Evolutionary conservation across 2,888 invertebrate species (phyloP).

Genomic region (Hirtodrosophila duncani): DNA sequence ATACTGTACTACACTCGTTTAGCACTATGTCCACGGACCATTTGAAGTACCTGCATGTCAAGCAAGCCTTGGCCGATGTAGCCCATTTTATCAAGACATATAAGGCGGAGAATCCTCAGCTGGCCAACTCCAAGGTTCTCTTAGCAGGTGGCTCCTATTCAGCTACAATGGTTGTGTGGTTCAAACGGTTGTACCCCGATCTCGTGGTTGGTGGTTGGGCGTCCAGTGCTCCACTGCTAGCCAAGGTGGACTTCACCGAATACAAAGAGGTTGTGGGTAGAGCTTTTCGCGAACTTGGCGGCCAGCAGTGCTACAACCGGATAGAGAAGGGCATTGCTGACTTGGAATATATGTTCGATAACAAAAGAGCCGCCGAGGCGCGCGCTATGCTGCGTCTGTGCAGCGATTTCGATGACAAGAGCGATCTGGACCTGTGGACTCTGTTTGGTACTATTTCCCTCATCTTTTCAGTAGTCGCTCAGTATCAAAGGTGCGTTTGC

Average conservation of each 20-base stretch:
- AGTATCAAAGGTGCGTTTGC: slow-evolving; percentile 70
- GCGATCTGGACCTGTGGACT: slow-evolving; percentile 72
- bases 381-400: slow-evolving; percentile 74
- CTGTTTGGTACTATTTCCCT: slow-evolving; percentile 74
- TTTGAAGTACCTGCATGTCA: slow-evolving; percentile 82
- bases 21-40: slow-evolving; percentile 81
- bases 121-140: slow-evolving; percentile 78
- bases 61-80: slow-evolving; percentile 84
- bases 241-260: slow-evolving; percentile 81
- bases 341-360: slow-evolving; percentile 66
- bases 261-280: slow-evolving; percentile 76
- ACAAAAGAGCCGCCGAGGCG: slow-evolving; percentile 62
- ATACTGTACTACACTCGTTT: not conserved
- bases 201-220: slow-evolving; percentile 81
- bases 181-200: slow-evolving; percentile 83
- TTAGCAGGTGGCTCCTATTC: slow-evolving; percentile 84
- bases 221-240: slow-evolving; percentile 83
- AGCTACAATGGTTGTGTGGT: slow-evolving; percentile 84
- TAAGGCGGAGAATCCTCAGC: slow-evolving; percentile 70
- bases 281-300: slow-evolving; percentile 68
- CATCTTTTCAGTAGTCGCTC: slow-evolving; percentile 68
- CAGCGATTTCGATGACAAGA: slow-evolving; percentile 66
- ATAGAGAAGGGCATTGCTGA: slow-evolving; percentile 73
- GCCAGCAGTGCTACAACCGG: slow-evolving; percentile 73
- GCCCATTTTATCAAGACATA: slow-evolving; percentile 81